These are phyloP conservation scores for Holcopasites calliopsidis DNA, from an alignment of 1,140 invertebrate species.

Conservation along the genomic window DNA sequence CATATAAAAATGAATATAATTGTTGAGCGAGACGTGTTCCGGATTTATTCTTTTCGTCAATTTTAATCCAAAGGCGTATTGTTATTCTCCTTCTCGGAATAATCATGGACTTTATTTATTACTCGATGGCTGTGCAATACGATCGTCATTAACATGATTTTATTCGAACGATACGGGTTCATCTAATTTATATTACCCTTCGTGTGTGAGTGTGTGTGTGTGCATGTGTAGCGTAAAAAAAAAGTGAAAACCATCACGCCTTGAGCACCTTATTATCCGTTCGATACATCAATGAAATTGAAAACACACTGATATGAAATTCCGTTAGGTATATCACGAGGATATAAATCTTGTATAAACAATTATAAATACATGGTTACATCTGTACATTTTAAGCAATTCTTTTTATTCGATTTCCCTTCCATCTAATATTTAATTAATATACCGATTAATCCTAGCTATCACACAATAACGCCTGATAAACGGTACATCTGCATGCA, in stretches of 20 bases:
- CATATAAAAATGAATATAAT: background rate
- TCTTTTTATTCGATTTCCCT: background rate
- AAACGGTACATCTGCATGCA: background rate
- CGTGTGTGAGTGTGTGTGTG: background rate
- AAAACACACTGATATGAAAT: background rate
- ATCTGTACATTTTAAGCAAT: slow-evolving; percentile 14
- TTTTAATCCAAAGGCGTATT: background rate
- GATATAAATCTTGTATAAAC: slow-evolving; percentile 32
- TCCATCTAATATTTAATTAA: background rate
- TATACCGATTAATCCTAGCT: background rate
- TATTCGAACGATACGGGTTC: background rate
- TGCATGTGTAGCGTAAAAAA: background rate
- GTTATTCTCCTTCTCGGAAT: background rate
- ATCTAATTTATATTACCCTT: slow-evolving; percentile 11
- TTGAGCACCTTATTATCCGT: slow-evolving; percentile 8
- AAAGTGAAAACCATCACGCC: background rate
- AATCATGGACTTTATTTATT: slow-evolving; percentile 16
- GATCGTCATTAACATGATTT: slow-evolving; percentile 14
- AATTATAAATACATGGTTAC: slow-evolving; percentile 20
- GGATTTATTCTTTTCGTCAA: background rate
- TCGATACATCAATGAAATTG: background rate
- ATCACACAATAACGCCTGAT: background rate
- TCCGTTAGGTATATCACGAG: slow-evolving; percentile 1
- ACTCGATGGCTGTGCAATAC: slow-evolving; percentile 36
- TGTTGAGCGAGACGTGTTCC: background rate